phyloP scores from a whole-genome alignment of 2,888 invertebrate genomes.

The Nomada fucata region DNA sequence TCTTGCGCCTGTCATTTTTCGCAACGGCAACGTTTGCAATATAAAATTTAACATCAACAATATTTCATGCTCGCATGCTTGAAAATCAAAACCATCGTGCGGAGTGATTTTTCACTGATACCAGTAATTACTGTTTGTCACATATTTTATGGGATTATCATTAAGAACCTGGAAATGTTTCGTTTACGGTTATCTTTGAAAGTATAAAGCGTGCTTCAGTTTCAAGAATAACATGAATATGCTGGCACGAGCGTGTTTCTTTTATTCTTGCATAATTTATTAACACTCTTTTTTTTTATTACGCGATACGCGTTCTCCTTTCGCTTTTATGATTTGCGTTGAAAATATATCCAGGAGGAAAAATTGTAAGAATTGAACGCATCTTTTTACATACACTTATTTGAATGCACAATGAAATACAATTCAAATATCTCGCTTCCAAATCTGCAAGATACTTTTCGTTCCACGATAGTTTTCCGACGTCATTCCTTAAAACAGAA shows the following conservation, averaged over 20 bases:
- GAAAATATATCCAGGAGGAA: background rate
- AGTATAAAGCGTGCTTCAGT: background rate
- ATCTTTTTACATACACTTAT: too few species aligned
- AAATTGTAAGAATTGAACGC: background rate
- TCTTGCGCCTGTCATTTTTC: too few species aligned
- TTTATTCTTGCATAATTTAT: too few species aligned
- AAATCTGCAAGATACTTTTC: too few species aligned
- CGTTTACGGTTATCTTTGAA: background rate
- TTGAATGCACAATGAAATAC: too few species aligned
- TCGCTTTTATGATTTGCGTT: background rate
- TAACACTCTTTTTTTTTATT: background rate
- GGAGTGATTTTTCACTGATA: background rate
- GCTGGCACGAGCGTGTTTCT: too few species aligned
- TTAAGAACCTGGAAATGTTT: constrained; percentile 5
- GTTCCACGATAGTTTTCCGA: too few species aligned
- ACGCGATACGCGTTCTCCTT: background rate
- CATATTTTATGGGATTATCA: background rate
- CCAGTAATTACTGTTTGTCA: background rate
- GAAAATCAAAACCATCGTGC: background rate
- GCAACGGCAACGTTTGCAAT: background rate
- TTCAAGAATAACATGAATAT: background rate
- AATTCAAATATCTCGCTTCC: too few species aligned
- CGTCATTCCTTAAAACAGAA: too few species aligned
- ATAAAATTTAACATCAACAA: background rate
- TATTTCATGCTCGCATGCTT: background rate